Conservation (phyloP, 2,797 vertebrate species). For the Emydoidea blandingii region DNA sequence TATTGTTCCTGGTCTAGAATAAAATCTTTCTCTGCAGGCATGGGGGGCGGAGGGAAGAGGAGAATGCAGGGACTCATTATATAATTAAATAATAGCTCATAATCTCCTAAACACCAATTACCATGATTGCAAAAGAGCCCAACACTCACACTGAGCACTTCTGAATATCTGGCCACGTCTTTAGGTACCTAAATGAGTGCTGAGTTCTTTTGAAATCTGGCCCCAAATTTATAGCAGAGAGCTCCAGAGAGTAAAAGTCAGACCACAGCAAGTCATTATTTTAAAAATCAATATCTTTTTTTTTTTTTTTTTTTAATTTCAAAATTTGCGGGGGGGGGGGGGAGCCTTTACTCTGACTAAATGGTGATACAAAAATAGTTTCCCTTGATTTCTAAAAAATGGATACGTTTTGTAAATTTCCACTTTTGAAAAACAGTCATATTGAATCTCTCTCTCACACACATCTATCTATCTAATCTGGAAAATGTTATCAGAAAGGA, state of each 20-base stretch:
- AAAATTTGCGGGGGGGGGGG: not conserved
- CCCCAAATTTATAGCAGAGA: not conserved
- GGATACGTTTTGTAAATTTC: not conserved
- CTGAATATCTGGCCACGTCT: not conserved
- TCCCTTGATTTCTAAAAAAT: not conserved
- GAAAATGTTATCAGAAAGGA: not conserved
- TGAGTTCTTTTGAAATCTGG: rapidly evolving
- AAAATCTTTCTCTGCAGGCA: not conserved
- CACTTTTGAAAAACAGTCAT: not conserved
- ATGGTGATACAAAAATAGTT: not conserved
- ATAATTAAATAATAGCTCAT: not conserved
- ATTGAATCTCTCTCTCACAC: not conserved
- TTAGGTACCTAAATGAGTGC: not conserved
- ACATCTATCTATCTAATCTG: not conserved
- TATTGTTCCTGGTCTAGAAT: rapidly evolving
- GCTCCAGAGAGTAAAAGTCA: not conserved
- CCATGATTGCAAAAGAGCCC: rapidly evolving
- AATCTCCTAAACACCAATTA: not conserved
- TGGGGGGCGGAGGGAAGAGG: not conserved
- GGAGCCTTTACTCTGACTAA: not conserved
- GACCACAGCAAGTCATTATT: not conserved
- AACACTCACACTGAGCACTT: not conserved
- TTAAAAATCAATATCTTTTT: not conserved
- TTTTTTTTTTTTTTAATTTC: rapidly evolving
- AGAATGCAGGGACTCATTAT: not conserved